Evolutionary conservation across 92 coral and sea anemone species (phyloP), one percentile per base, ranked within the genome.

Genomic region (Parazoanthus atlanticus): DNA sequence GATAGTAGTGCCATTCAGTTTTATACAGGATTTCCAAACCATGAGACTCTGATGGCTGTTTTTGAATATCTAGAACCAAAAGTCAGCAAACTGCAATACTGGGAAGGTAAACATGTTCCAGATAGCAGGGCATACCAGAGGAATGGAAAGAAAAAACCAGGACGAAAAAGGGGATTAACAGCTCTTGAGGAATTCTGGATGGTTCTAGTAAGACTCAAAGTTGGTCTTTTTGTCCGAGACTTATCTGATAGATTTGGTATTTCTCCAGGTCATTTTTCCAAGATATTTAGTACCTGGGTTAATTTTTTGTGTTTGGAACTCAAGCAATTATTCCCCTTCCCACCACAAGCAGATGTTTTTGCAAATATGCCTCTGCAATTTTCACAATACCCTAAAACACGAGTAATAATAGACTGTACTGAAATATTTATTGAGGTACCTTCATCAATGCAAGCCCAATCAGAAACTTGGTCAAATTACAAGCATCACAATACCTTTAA

Each of bases 141-240:
- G 85, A 74, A 80, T 70, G 73, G 30, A 21, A 66, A 66, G 31
- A 23, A 23, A 66, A 66, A 66, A 66, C 93, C 89, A 9, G 93
- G 92, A 52, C 81, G 71, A 32, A 72, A 70, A 79, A 58, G 94
- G 67, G 74, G 69, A 80, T 64, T 92, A 56, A 78, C 94, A 32
- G 38, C 90, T 70, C 82, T 88, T 80, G 80, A 90, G 54, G 93
- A 90, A 76, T 92, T 92, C 69, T 84, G 82, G 23, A 76, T 90
- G 81, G 92, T 92, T 74, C 84, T 80, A n/a, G 74, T 86, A 21
- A 40, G 93, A 40, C 65, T 92, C 38, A 46, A 92, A 80, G 88
- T 90, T 12, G 94, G 94, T 74, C 82, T 89, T n/a, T 92, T 90
- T 65, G 93, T 90, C 74, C 84, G 87, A 92, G 94, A 90, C 81